Evolutionary conservation across 2,113 vertebrate species (phyloP).

Genomic region (Thamnophis sirtalis): DNA sequence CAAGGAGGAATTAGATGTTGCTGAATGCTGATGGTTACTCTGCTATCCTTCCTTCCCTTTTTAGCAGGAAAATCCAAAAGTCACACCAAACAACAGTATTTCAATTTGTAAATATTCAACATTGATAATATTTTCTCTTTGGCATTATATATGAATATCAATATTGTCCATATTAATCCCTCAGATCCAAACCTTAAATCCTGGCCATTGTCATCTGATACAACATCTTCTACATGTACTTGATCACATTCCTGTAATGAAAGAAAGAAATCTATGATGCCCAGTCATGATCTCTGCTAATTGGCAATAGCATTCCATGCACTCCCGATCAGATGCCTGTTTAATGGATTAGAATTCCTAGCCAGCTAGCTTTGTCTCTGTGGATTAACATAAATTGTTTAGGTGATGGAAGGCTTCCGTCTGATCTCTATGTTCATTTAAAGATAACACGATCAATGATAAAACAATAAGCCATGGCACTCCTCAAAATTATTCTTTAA

Average conservation of each 20-base stretch:
- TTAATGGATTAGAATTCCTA: background rate
- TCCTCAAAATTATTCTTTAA: background rate
- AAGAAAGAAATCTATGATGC: background rate
- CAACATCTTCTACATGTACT: conserved; percentile 95
- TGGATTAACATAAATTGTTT: background rate
- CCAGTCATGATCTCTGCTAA: background rate
- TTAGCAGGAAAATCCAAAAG: background rate
- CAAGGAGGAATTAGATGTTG: background rate
- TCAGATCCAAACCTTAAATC: conserved; percentile 82
- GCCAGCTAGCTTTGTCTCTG: background rate
- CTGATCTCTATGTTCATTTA: background rate
- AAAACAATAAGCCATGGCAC: background rate
- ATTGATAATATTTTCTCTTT: background rate
- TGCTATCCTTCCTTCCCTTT: background rate
- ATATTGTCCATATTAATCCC: background rate
- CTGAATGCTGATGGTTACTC: background rate
- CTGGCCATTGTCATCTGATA: conserved; percentile 96
- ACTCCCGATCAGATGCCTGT: background rate
- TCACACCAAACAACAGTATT: background rate
- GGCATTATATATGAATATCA: background rate
- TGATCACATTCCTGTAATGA: conserved; percentile 92
- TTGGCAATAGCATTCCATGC: background rate
- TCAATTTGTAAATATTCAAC: background rate
- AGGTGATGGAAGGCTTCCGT: background rate
- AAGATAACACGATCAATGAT: background rate